Conservation (phyloP, 2,888 invertebrate species). For the Scaptomyza polygonia region DNA sequence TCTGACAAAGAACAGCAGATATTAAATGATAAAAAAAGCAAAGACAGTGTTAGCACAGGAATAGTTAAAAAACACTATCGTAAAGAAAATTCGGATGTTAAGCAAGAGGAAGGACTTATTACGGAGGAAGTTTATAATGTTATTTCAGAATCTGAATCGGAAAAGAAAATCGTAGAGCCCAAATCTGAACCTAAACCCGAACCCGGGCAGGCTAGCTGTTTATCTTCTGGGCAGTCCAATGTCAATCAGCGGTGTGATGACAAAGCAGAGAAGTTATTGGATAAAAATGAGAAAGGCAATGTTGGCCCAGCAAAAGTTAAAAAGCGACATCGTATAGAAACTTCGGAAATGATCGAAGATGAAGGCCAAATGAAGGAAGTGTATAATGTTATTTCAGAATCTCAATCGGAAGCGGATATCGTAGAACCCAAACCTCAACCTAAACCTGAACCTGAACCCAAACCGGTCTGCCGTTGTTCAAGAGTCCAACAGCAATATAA, state of each 20-base stretch:
- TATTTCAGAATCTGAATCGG: conserved; percentile 3
- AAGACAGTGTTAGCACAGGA: neutral
- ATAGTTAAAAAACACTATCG: neutral
- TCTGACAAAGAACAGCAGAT: neutral
- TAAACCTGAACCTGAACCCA: neutral
- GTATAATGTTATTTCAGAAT: too few relatives aligned
- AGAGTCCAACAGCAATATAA: neutral
- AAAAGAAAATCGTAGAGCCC: neutral
- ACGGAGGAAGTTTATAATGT: neutral
- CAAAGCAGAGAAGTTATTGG: too few relatives aligned
- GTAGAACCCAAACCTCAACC: too few relatives aligned
- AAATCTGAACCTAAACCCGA: neutral
- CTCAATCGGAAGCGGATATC: too few relatives aligned
- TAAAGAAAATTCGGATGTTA: neutral
- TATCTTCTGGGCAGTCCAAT: too few relatives aligned
- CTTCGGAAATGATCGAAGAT: too few relatives aligned
- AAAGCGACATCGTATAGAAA: too few relatives aligned
- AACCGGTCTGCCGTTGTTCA: neutral
- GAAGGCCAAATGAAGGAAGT: too few relatives aligned
- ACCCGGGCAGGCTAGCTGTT: too few relatives aligned
- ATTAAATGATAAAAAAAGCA: neutral
- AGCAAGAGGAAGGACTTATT: neutral
- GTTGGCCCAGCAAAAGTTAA: too few relatives aligned
- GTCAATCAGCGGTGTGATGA: too few relatives aligned
- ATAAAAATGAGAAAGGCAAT: too few relatives aligned